A percentile compares a stretch with the other conserved stretches of the same genome.
phyloP scores from a whole-genome alignment of 2,888 invertebrate species.

The Phengaris alcon region DNA sequence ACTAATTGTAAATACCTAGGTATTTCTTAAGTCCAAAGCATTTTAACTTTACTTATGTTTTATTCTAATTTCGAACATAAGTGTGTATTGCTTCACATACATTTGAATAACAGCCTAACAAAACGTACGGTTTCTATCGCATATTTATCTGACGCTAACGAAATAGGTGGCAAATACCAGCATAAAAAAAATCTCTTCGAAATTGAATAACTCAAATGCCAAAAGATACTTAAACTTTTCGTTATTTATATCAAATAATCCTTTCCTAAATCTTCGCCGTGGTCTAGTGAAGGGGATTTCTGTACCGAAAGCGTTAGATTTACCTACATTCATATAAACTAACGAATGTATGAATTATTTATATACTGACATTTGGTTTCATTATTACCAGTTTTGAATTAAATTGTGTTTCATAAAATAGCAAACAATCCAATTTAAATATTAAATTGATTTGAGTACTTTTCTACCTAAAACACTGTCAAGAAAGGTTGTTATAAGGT shows the following conservation, averaged over 20 bases:
- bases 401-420: neutral
- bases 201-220: neutral
- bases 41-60: too few relatives aligned
- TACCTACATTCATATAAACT: slow-evolving; percentile 6
- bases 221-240: neutral
- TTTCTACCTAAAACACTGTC: neutral
- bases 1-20: neutral
- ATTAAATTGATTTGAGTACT: neutral
- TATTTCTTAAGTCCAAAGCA: neutral
- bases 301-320: neutral
- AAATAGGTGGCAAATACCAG: too few relatives aligned
- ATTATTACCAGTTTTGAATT: neutral
- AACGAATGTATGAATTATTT: slow-evolving; percentile 14
- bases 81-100: too few relatives aligned
- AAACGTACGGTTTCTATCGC: too few relatives aligned
- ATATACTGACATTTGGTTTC: slow-evolving; percentile 11
- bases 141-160: too few relatives aligned
- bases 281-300: slow-evolving; percentile 22
- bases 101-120: too few relatives aligned
- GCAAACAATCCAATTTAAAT: neutral
- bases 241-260: neutral
- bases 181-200: neutral
- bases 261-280: neutral
- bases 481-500: neutral
- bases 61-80: too few relatives aligned